Percentiles rank a stretch among this genome's conserved stretches.
phyloP scores from a whole-genome alignment of 2,797 vertebrate genomes.

The Pseudochirops cupreus region DNA sequence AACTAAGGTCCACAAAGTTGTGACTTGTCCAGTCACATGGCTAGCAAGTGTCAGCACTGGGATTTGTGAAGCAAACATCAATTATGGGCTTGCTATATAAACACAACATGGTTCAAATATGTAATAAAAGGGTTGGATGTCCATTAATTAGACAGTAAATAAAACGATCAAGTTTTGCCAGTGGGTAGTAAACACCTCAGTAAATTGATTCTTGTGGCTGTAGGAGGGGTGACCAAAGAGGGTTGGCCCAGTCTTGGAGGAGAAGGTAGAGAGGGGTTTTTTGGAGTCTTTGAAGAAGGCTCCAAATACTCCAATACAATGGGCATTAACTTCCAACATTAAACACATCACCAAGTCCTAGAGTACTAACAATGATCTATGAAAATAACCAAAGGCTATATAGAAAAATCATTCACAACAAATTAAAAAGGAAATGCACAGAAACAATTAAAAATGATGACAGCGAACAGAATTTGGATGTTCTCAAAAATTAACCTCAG shows the following conservation, averaged over 20 bases:
- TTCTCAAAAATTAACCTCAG: not conserved
- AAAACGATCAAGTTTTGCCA: not conserved
- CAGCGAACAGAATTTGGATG: not conserved
- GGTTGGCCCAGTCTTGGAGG: not conserved
- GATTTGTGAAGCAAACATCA: slow-evolving; percentile 5
- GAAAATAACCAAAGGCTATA: not conserved
- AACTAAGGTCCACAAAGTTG: not conserved
- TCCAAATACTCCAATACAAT: not conserved
- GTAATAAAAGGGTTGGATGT: not conserved
- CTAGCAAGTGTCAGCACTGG: slow-evolving; percentile 1
- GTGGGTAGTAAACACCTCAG: not conserved
- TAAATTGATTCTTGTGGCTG: not conserved
- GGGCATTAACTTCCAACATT: not conserved
- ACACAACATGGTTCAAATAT: not conserved
- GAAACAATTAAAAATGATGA: not conserved
- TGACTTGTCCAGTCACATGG: not conserved
- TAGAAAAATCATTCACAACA: not conserved
- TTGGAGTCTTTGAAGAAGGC: not conserved
- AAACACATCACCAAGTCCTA: not conserved
- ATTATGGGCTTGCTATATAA: not conserved
- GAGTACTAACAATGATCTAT: not conserved
- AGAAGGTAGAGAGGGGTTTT: not conserved
- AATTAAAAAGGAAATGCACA: not conserved
- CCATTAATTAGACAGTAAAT: not conserved
- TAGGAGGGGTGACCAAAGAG: not conserved